A percentile compares a stretch with the other conserved stretches of the same genome.
Conservation (phyloP, 2,113 vertebrate genomes). For the Anolis sagrei region DNA sequence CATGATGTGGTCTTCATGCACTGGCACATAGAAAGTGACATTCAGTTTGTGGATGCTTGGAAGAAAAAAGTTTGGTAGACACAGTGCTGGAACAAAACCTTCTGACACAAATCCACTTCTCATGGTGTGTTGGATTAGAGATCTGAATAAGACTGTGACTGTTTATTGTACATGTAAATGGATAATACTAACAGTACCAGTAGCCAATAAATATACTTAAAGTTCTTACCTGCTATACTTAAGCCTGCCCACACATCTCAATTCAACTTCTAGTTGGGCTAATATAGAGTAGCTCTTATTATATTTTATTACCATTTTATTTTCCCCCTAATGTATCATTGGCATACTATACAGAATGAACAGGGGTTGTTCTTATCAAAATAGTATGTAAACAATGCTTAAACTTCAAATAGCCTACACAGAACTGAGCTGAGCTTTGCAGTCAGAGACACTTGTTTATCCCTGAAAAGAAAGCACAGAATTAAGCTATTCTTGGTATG, state of each 20-base stretch:
- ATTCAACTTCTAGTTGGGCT: background rate
- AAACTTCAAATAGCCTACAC: too few relatives aligned
- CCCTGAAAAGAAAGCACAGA: background rate
- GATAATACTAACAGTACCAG: background rate
- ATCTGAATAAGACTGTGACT: background rate
- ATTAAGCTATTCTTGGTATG: background rate
- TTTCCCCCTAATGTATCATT: background rate
- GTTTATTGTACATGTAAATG: background rate
- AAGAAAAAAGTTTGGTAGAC: background rate
- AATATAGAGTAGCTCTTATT: background rate
- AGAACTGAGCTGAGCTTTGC: background rate
- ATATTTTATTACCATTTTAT: background rate
- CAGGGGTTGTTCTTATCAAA: too few relatives aligned
- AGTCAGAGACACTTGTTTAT: background rate
- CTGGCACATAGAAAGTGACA: background rate
- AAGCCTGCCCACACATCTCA: background rate
- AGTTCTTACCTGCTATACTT: constrained; percentile 36
- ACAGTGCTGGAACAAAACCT: background rate
- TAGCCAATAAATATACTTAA: constrained; percentile 10
- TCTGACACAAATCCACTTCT: background rate
- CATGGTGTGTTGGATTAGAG: background rate
- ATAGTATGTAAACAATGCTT: too few relatives aligned
- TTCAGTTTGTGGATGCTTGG: background rate
- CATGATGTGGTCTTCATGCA: background rate
- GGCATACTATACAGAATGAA: background rate